Base-by-base conservation (phyloP, 2,113 vertebrate genomes). In the Aphelocoma coerulescens region DNA sequence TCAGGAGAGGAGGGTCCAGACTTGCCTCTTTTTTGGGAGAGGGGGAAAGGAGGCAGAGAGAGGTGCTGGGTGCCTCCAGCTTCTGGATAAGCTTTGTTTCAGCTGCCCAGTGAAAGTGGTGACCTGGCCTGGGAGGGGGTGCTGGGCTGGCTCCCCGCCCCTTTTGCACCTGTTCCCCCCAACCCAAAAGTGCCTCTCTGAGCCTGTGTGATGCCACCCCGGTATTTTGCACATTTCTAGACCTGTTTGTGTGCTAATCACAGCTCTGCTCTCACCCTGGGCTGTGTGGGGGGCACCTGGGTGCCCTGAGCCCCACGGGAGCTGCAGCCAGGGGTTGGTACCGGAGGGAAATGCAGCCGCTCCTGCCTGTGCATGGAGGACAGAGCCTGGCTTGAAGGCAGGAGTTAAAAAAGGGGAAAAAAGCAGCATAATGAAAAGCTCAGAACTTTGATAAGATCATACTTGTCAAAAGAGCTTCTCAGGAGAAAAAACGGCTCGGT, bases 371-470 rank as follows among this genome's bases (percentile, higher is more conserved):
- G 17, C 1, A 2, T 66, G 23, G 43, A 44, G 65, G 73, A 86
- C 62, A 7, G 65, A 79, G 63, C 3, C 1, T 2, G 61, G 67
- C 77, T 90, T 12, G 67, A 81, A 92, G 92, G 78, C 93, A 69
- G 66, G 59, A 91, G 74, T 65, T 81, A 16, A 68, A 71, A 85
- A 63, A 54, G 10, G 16, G 7, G 4, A 11, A 1, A 69, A 66
- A 51, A 48, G 55, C 54, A 59, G 59, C 1, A 10, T 87, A 93
- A 95, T 96, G 91, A 92, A 97, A 96, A 96, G 81, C 96, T 72
- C 4, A 28, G 33, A 82, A 74, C 89, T 86, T 95, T 95, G 96
- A 96, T 97, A 97, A 96, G 94, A 97, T 96, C 89, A 82, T 59
- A n/a, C 85, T 94, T 94, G 93, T 96, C 94, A 94, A 85, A 94